Evolutionary conservation across 1,140 invertebrate genomes (phyloP), one percentile per base, ranked within the genome.

Genomic region (Lysiphlebus fabarum): DNA sequence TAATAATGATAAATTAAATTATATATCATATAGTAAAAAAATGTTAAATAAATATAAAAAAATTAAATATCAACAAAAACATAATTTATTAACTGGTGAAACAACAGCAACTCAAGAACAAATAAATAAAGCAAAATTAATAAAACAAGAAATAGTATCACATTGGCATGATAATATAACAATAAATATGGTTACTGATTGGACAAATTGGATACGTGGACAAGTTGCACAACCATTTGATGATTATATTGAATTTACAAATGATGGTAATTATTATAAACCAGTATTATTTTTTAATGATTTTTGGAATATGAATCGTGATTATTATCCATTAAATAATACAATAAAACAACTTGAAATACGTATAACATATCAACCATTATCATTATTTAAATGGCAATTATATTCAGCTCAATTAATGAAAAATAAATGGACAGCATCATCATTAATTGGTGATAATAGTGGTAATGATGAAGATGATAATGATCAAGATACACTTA

Each of bases 111-210:
- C 84, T 55, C 79, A 84, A 62, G 88, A 90, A 75, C 87, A 92
- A 68, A 77, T 89, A 11, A 70, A 80, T 76, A 92, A 92, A 83
- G 89, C 90, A 7, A 88, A 93, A 76, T 85, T 86, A 60, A 84
- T 92, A 74, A 86, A 90, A 69, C 85, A 87, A 67, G 92, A 96
- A 82, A 91, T 98, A 61, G 78, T 99, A 0, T 98, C 96, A 11
- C 96, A 99, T 77, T 99, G 96, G 96, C 98, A 99, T 86, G 95
- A 96, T 1, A 99, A 99, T 83, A 76, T 99, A 61, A 99, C 97
- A 0, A 83, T 99, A 34, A 98, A 97, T 80, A 74, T 99, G 41
- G 87, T 99, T 26, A 90, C 90, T 60, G 97, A 99, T 80, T 92
- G 96, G 75, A 97, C 95, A 0, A 87, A 88, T 63, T 99, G 96